Percentiles rank a stretch among this genome's conserved stretches.
phyloP scores from a whole-genome alignment of 2,797 vertebrate genomes.

The Crocodylus rhombifer region DNA sequence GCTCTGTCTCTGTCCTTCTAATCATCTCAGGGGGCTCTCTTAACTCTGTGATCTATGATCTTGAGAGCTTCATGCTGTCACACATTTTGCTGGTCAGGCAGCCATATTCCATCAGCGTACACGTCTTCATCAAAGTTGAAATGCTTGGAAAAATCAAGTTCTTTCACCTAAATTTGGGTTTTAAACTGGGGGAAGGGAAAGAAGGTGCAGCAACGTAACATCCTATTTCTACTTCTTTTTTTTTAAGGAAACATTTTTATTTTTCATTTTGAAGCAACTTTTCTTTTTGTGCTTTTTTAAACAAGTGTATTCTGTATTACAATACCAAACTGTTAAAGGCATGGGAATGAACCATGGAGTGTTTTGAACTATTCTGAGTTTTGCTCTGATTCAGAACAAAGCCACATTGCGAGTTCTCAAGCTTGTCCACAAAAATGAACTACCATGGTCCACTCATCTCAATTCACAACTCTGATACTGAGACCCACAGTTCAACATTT shows the following conservation, averaged over 20 bases:
- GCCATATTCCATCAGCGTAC: not conserved
- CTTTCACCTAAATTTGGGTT: not conserved
- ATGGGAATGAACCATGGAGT: not conserved
- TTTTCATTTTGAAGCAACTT: not conserved
- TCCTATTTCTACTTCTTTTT: not conserved
- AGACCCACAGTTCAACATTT: not conserved
- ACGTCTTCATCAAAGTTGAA: not conserved
- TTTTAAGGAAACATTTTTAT: not conserved
- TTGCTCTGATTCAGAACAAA: not conserved
- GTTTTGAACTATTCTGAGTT: not conserved
- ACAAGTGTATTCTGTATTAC: not conserved
- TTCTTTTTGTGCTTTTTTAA: not conserved
- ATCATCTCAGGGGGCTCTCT: conserved; percentile 28
- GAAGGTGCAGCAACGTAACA: not conserved
- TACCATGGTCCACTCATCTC: not conserved
- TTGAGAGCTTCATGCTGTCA: not conserved
- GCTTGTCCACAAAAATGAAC: not conserved
- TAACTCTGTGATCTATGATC: conserved; percentile 10
- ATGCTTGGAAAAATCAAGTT: not conserved
- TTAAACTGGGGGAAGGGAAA: not conserved
- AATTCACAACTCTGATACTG: not conserved
- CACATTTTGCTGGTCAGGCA: not conserved
- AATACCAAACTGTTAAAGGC: not conserved
- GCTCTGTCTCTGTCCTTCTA: not conserved
- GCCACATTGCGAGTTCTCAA: not conserved